A percentile compares a stretch with the other conserved stretches of the same genome.
Conservation (phyloP, 2,797 vertebrate genomes). For the Paguma larvata region DNA sequence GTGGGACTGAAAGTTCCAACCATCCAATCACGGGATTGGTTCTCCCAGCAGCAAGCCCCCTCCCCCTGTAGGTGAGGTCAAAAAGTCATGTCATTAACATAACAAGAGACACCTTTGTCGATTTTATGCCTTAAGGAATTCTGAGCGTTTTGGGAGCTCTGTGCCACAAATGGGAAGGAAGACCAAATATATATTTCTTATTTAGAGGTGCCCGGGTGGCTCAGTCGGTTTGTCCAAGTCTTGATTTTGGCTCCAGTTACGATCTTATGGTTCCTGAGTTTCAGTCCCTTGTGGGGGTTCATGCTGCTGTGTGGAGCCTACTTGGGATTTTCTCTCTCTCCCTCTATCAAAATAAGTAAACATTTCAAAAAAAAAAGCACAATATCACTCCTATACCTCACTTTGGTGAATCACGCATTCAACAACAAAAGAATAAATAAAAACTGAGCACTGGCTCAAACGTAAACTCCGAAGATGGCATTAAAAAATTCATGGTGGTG, state of each 20-base stretch:
- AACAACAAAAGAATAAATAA: not conserved
- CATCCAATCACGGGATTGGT: not conserved
- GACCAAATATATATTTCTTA: not conserved
- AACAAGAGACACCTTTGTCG: not conserved
- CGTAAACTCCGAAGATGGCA: not conserved
- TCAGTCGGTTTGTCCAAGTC: no score
- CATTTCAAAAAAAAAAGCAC: not conserved
- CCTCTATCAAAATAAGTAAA: no score
- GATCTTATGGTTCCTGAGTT: no score
- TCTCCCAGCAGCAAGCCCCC: not conserved
- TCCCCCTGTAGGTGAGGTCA: not conserved
- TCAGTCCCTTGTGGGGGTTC: no score
- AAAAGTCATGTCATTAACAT: not conserved
- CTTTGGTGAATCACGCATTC: not conserved
- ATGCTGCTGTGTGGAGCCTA: no score
- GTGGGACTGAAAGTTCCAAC: not conserved
- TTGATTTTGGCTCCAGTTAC: no score
- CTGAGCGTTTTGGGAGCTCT: not conserved
- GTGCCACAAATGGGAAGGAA: not conserved
- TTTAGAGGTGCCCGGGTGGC: not conserved
- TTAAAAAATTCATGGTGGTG: not conserved
- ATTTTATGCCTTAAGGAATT: not conserved
- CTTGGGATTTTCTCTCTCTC: no score
- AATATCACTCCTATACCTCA: not conserved
- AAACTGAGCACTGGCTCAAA: not conserved